A percentile compares a stretch with the other conserved stretches of the same genome.
These are phyloP conservation scores for Melinaea marsaeus DNA, from an alignment of 2,888 invertebrate species.

Conservation along the genomic window DNA sequence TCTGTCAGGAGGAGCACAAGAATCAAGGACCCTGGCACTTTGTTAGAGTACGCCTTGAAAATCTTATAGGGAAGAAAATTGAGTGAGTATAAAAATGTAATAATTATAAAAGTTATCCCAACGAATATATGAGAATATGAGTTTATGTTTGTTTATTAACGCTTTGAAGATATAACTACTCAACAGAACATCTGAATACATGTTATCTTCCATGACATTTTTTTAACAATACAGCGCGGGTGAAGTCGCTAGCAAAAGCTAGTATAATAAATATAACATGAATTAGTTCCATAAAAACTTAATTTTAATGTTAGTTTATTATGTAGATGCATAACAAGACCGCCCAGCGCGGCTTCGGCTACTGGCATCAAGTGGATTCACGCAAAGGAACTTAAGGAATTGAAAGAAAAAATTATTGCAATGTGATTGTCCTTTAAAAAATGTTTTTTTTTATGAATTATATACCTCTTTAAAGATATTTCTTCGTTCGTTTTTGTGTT, in stretches of 20 bases:
- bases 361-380: slow-evolving; percentile 70
- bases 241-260: no score
- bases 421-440: slow-evolving; percentile 33
- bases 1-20: slow-evolving; percentile 94
- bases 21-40: slow-evolving; percentile 90
- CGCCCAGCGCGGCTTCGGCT: slow-evolving; percentile 64
- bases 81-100: slow-evolving; percentile 42
- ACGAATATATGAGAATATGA: no score
- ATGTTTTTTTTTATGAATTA: slow-evolving; percentile 10
- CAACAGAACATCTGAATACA: no score
- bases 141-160: no score
- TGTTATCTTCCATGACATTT: no score
- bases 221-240: no score
- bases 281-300: neutral
- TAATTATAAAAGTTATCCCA: no score
- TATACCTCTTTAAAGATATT: no score
- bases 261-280: no score
- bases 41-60: slow-evolving; percentile 83
- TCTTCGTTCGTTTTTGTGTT: no score
- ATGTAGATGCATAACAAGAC: slow-evolving; percentile 53
- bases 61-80: slow-evolving; percentile 59
- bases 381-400: slow-evolving; percentile 57
- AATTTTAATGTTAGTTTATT: slow-evolving; percentile 6
- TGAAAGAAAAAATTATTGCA: slow-evolving; percentile 35
- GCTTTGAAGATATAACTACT: no score